Conservation (phyloP, 2,797 vertebrate species). For the Chaenodraco wilsoni region DNA sequence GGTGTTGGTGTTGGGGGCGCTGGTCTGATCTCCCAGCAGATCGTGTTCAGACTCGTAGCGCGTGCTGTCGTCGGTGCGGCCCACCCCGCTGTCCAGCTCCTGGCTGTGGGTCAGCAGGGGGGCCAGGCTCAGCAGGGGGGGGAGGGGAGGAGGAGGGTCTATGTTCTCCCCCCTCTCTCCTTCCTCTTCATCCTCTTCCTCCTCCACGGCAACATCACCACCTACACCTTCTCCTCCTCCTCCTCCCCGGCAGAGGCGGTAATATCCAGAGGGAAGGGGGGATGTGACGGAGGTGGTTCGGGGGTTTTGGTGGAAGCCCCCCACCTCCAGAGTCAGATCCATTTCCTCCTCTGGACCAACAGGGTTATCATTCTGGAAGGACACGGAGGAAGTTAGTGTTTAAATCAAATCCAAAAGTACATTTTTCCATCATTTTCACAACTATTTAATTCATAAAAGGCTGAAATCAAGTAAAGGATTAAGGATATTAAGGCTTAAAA, state of each 20-base stretch:
- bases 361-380: conserved; percentile 58
- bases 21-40: conserved; percentile 85
- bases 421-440: not conserved
- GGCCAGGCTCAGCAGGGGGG: conserved; percentile 57
- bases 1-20: conserved; percentile 81
- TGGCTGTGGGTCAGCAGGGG: conserved; percentile 83
- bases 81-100: conserved; percentile 89
- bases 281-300: conserved; percentile 40
- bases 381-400: not conserved
- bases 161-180: conserved; percentile 38
- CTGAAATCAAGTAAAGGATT: not conserved
- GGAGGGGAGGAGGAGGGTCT: conserved; percentile 38
- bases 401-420: not conserved
- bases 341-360: conserved; percentile 58
- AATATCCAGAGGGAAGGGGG: conserved; percentile 50
- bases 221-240: conserved; percentile 6
- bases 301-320: conserved; percentile 39
- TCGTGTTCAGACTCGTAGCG: conserved; percentile 87
- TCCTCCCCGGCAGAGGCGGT: conserved; percentile 18
- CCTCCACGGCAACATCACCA: conserved; percentile 14
- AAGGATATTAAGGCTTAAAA: too few species aligned
- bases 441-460: not conserved
- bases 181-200: conserved; percentile 43
- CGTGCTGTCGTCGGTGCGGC: conserved; percentile 88
- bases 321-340: conserved; percentile 49